Percentiles rank a stretch among this genome's conserved stretches.
Conservation (phyloP, 2,113 vertebrate species). For the Bolborhynchus lineola region DNA sequence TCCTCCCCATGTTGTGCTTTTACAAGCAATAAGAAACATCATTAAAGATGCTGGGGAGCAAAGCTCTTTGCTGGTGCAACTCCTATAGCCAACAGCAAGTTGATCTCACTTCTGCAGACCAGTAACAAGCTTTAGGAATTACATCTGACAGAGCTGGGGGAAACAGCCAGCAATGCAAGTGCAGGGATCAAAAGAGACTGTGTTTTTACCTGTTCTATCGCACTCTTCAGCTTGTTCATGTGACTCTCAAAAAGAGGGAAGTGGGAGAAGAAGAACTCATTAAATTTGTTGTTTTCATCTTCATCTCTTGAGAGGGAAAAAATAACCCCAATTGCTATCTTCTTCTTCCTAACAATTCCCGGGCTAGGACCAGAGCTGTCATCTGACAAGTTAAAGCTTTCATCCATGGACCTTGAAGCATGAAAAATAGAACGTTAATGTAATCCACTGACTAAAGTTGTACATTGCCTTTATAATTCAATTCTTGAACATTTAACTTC, state of each 20-base stretch:
- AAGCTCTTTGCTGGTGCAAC: not conserved
- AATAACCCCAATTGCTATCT: constrained; percentile 97
- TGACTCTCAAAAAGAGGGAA: constrained; percentile 99
- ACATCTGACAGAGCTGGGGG: not conserved
- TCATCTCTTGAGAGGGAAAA: constrained; percentile 89
- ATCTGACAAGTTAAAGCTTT: constrained; percentile 98
- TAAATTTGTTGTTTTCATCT: constrained; percentile 93
- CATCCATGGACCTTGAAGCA: constrained; percentile 89
- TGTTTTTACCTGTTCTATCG: constrained; percentile 93
- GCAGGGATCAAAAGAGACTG: not conserved
- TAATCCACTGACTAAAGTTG: not conserved
- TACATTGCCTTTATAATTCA: not conserved
- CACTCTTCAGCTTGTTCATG: constrained; percentile 98
- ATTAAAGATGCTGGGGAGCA: not conserved
- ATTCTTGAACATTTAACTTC: not conserved
- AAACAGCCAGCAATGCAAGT: not conserved
- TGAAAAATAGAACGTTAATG: constrained; percentile 21
- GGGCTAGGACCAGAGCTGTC: constrained; percentile 88
- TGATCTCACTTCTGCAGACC: not conserved
- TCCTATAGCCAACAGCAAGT: not conserved
- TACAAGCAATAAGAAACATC: not conserved
- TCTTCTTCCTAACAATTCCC: constrained; percentile 92
- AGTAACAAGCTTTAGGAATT: not conserved
- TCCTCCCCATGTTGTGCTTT: not conserved
- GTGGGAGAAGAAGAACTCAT: constrained; percentile 99